Percentiles rank a stretch among this genome's conserved stretches.
phyloP scores from a whole-genome alignment of 2,888 invertebrate species.

The Helleia helle region DNA sequence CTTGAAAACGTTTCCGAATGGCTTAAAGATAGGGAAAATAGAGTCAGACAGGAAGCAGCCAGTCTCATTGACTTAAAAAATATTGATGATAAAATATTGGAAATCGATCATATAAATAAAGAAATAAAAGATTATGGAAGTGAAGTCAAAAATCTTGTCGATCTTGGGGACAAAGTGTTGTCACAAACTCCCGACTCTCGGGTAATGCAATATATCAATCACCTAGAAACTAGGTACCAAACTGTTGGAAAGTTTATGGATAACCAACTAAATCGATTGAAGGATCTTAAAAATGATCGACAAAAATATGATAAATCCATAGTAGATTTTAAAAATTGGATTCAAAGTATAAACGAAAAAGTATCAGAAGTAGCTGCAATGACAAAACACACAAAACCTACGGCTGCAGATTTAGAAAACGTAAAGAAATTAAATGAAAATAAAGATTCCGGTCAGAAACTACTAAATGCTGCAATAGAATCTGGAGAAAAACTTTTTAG shows the following conservation, averaged over 20 bases:
- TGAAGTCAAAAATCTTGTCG: constrained; percentile 78
- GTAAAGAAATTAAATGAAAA: constrained; percentile 81
- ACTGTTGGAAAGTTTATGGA: constrained; percentile 81
- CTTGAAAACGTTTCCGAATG: constrained; percentile 83
- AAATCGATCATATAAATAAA: constrained; percentile 76
- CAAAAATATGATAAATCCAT: constrained; percentile 78
- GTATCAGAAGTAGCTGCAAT: constrained; percentile 82
- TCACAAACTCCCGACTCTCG: constrained; percentile 88
- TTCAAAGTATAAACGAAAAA: constrained; percentile 82
- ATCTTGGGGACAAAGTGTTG: constrained; percentile 81
- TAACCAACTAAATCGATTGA: constrained; percentile 80
- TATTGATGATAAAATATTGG: constrained; percentile 79
- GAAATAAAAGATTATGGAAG: constrained; percentile 78
- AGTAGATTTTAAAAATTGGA: constrained; percentile 84
- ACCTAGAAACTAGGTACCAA: constrained; percentile 84
- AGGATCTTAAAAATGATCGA: constrained; percentile 81
- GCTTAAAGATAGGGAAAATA: constrained; percentile 86
- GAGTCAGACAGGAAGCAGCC: constrained; percentile 81
- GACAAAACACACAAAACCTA: constrained; percentile 84
- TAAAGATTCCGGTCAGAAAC: constrained; percentile 84
- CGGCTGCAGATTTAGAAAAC: constrained; percentile 83
- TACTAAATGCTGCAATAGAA: constrained; percentile 87
- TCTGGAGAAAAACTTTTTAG: constrained; percentile 92
- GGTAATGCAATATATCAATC: constrained; percentile 85
- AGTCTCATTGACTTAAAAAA: constrained; percentile 79